Percentiles rank a stretch among this genome's conserved stretches.
phyloP scores from a whole-genome alignment of 2,113 vertebrate genomes.

The Tiliqua scincoides region DNA sequence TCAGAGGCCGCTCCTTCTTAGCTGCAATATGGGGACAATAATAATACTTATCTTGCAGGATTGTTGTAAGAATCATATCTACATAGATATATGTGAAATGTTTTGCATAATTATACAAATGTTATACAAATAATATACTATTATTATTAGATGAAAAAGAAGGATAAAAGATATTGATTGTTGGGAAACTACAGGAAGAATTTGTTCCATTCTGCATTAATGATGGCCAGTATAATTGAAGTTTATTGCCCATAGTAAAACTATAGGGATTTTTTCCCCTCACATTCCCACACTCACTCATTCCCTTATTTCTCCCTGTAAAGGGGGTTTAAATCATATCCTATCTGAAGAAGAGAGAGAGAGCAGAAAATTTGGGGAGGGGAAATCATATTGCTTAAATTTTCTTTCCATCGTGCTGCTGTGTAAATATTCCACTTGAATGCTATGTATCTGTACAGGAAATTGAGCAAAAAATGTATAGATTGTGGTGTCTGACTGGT shows the following conservation, averaged over 20 bases:
- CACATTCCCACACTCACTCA: constrained; percentile 11
- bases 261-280: neutral
- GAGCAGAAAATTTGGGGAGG: constrained; percentile 73
- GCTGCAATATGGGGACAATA: too few relatives aligned
- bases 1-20: too few relatives aligned
- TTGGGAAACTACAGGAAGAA: constrained; percentile 50
- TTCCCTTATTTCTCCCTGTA: constrained; percentile 50
- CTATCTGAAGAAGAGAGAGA: constrained; percentile 62
- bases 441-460: constrained; percentile 97
- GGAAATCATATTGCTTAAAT: constrained; percentile 84
- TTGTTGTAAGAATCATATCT: too few relatives aligned
- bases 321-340: constrained; percentile 56
- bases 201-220: constrained; percentile 32
- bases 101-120: too few relatives aligned
- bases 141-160: constrained; percentile 24
- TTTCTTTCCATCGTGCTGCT: constrained; percentile 83
- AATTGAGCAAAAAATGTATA: constrained; percentile 96
- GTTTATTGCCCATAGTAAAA: constrained; percentile 47
- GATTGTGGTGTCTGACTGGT: constrained; percentile 93
- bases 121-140: too few relatives aligned
- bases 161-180: constrained; percentile 45
- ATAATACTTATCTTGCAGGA: too few relatives aligned
- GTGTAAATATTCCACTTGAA: constrained; percentile 95
- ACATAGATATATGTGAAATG: too few relatives aligned
- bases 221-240: constrained; percentile 20